Evolutionary conservation across 1,140 invertebrate genomes (phyloP), one percentile per base, ranked within the genome.

Genomic region (Tribolium madens): DNA sequence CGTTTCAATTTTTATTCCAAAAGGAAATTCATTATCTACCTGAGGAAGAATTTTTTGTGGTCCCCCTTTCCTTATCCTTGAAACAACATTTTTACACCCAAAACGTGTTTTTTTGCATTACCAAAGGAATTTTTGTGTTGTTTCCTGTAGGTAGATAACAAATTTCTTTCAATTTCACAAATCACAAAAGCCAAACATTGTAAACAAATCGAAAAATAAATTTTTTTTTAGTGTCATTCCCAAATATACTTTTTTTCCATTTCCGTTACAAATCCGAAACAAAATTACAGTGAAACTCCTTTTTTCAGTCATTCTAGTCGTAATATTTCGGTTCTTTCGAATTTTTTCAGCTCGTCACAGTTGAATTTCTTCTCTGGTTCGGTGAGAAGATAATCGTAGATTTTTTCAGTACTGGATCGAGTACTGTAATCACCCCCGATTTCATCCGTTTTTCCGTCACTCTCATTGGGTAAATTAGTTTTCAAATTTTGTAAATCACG

Each of bases 271-370:
- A 26, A 21, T 26, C 21, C 21, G 21, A n/a, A 42, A 42, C 36
- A 42, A 42, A 42, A 42, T 42, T 42, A 42, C 36, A 42, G 12
- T 50, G 48, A 50, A 50, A 12, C 3, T 50, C 48, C 2, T 7
- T 47, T 47, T 47, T 47, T 2, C 6, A 50, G 15, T 15, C 18
- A 57, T 9, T 5, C 3, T n/a, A 57, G 18, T 18, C 52, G 52
- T 21, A 57, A 21, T 9, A 57, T n/a, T 57, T 57, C 52, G 7
- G 52, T 57, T 57, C 52, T 57, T 57, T 57, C 52, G 10, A 21
- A 14, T 57, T 21, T 57, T 57, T 57, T 18, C 17, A 57, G 52
- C 18, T 21, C 52, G 1, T 57, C 52, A 21, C 12, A 15, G 17
- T 12, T 15, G 12, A 57, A 26, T 1, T 18, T 10, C 18, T 18